These are phyloP conservation scores for Aleiodes sp. DNA, from an alignment of 1,140 invertebrate species.

Conservation along the genomic window DNA sequence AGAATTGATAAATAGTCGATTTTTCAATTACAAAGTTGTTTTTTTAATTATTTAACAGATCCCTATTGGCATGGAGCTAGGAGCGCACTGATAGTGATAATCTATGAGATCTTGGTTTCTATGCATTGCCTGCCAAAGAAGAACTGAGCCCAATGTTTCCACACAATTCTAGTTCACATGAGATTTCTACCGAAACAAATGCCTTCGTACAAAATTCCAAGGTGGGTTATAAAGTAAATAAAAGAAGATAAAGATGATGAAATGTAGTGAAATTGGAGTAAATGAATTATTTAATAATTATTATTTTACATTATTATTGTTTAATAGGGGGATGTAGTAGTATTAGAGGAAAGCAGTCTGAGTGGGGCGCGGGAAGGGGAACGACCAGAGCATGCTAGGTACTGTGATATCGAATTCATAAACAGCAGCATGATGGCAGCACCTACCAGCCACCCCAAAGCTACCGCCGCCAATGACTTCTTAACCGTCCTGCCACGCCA, in stretches of 20 bases:
- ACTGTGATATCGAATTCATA: constrained; percentile 68
- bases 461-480: constrained; percentile 67
- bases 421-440: constrained; percentile 67
- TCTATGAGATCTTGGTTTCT: constrained; percentile 69
- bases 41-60: constrained; percentile 51
- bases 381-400: constrained; percentile 65
- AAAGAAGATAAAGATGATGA: no score
- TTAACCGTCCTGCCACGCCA: constrained; percentile 67
- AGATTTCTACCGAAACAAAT: constrained; percentile 71
- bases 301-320: constrained; percentile 38
- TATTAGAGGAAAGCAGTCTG: constrained; percentile 67
- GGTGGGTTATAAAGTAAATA: no score
- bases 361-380: constrained; percentile 64
- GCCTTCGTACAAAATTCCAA: constrained; percentile 71
- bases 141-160: constrained; percentile 72
- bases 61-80: constrained; percentile 67
- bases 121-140: constrained; percentile 73
- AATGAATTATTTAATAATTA: constrained; percentile 3
- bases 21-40: background rate
- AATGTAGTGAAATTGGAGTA: background rate
- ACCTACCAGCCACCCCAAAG: constrained; percentile 66
- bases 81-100: constrained; percentile 66
- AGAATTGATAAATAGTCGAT: background rate
- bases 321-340: constrained; percentile 67
- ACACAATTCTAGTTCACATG: constrained; percentile 72